These are phyloP conservation scores for Tricholaema leucomelas DNA, from an alignment of 2,113 vertebrate species.

Conservation along the genomic window DNA sequence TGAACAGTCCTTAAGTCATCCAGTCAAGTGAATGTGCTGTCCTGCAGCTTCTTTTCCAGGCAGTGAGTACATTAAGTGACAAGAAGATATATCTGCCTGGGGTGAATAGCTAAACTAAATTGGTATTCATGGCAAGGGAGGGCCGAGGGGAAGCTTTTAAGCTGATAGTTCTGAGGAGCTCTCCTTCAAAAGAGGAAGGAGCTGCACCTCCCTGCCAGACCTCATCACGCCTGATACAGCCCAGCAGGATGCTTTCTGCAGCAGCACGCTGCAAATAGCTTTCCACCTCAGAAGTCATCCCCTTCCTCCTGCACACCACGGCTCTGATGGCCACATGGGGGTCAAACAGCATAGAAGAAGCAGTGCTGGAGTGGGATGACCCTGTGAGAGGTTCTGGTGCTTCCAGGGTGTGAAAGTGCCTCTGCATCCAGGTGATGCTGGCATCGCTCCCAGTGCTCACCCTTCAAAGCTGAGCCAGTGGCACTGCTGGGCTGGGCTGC, in stretches of 20 bases:
- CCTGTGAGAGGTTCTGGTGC: background rate
- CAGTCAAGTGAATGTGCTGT: background rate
- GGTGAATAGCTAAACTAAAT: background rate
- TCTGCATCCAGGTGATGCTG: background rate
- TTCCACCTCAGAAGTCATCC: background rate
- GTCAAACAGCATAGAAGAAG: background rate
- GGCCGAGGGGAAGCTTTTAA: background rate
- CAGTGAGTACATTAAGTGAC: background rate
- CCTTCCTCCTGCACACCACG: background rate
- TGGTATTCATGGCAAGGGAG: background rate
- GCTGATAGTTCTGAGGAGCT: background rate
- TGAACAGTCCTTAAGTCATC: background rate
- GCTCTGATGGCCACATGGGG: background rate
- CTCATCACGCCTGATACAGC: background rate
- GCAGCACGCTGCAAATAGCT: background rate
- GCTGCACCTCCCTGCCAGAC: background rate
- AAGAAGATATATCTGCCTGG: background rate
- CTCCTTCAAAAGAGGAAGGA: background rate
- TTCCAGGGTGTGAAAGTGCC: rapidly evolving
- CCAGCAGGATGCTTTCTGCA: background rate
- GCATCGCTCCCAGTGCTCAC: background rate
- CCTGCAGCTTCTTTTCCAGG: background rate
- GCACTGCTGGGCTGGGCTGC: background rate
- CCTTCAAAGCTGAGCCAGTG: background rate
- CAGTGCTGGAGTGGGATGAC: background rate